These are phyloP conservation scores for Aproaerema taeniolella DNA, from an alignment of 2,888 invertebrate genomes.

Conservation along the genomic window DNA sequence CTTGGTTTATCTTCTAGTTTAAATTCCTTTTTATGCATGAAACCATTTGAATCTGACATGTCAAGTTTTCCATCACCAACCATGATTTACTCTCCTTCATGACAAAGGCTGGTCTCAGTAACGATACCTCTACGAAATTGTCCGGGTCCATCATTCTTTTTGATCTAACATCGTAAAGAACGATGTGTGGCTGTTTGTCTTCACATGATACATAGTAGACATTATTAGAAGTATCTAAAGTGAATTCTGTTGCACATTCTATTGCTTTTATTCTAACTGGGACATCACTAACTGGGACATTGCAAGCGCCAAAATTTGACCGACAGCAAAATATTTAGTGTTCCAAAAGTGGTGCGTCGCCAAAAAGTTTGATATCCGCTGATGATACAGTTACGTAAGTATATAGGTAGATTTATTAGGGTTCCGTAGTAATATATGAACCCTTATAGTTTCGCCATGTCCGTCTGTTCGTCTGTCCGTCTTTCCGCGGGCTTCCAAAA, in stretches of 20 bases:
- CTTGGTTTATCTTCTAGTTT: conserved; percentile 32
- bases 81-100: conserved; percentile 52
- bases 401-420: too few relatives aligned
- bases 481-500: too few relatives aligned
- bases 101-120: conserved; percentile 51
- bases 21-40: conserved; percentile 27
- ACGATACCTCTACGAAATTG: conserved; percentile 33
- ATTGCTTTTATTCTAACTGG: conserved; percentile 35
- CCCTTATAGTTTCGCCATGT: too few relatives aligned
- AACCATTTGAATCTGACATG: conserved; percentile 46
- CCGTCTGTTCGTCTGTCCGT: too few relatives aligned
- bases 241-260: conserved; percentile 47
- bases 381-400: too few relatives aligned
- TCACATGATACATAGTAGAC: conserved; percentile 49
- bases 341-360: too few relatives aligned
- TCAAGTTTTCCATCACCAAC: conserved; percentile 45
- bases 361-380: too few relatives aligned
- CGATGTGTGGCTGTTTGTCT: conserved; percentile 37
- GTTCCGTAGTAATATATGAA: too few relatives aligned
- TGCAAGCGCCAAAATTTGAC: too few relatives aligned
- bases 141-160: not conserved
- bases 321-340: too few relatives aligned
- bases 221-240: conserved; percentile 55
- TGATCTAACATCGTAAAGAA: conserved; percentile 31
- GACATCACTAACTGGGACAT: too few relatives aligned